These are phyloP conservation scores for Tineola bisselliella DNA, from an alignment of 2,888 invertebrate species.

Conservation along the genomic window DNA sequence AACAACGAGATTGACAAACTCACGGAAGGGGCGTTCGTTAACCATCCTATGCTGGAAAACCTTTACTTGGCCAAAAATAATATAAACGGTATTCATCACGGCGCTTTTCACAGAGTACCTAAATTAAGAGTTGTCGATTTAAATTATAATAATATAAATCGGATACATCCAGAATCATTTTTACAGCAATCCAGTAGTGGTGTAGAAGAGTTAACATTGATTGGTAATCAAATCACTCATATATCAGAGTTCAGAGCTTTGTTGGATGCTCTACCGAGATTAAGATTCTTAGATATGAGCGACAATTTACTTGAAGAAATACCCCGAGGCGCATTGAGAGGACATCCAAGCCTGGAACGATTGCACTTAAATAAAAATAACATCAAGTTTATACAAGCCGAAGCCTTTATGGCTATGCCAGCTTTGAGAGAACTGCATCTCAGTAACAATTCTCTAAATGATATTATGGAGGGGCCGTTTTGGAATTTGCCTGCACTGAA, in stretches of 20 bases:
- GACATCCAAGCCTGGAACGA: constrained; percentile 82
- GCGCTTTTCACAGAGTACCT: constrained; percentile 83
- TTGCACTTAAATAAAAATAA: constrained; percentile 83
- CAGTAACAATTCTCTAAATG: constrained; percentile 83
- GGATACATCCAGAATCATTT: constrained; percentile 85
- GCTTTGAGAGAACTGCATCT: constrained; percentile 83
- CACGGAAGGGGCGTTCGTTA: constrained; percentile 81
- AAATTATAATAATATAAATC: constrained; percentile 78
- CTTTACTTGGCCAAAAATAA: constrained; percentile 76
- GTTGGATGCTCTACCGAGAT: constrained; percentile 78
- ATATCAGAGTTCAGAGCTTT: constrained; percentile 79
- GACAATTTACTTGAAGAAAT: constrained; percentile 80
- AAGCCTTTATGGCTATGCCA: constrained; percentile 85
- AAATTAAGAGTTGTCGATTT: constrained; percentile 77
- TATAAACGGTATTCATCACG: constrained; percentile 79
- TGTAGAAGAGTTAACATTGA: constrained; percentile 80
- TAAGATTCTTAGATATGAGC: constrained; percentile 82
- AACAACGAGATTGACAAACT: constrained; percentile 76
- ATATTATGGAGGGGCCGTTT: constrained; percentile 77
- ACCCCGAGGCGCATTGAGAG: constrained; percentile 79
- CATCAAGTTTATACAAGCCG: constrained; percentile 77
- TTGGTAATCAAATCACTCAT: constrained; percentile 79
- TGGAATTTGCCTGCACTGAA: constrained; percentile 88
- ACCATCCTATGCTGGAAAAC: constrained; percentile 75
- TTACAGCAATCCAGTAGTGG: constrained; percentile 77